Base-by-base conservation (phyloP, 2,797 vertebrate species). In the Sciurus vulgaris region DNA sequence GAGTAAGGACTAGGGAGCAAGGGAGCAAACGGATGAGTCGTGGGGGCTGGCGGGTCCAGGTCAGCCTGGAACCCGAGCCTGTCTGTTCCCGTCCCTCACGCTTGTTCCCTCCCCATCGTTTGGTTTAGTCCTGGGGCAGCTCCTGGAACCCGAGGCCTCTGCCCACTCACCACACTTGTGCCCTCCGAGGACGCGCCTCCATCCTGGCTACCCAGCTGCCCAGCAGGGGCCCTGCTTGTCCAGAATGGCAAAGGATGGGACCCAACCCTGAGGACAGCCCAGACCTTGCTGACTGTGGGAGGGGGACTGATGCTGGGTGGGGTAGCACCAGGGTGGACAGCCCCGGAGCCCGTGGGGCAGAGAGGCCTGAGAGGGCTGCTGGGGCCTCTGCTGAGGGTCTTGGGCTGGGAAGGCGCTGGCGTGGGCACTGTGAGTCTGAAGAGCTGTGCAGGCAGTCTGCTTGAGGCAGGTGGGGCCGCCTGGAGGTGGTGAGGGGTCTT, bases 141-240 rank as follows among this genome's bases (percentile, higher is more conserved):
- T 26, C 47, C 26, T 35, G 7, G 35, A 4, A 8, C 15, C 33
- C 15, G 0, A 5, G 70, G 7, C 4, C 18, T 30, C 49, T 38
- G 47, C 18, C 7, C 0, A 47, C 49, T 47, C 18, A 35, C 8
- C 24, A 6, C 1, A 0, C 26, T 1, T 0, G 0, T 73, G 9
- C 44, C 0, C 0, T 24, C 47, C 38, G 67, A 54, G 10, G 65
- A 41, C 6, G 33, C 9, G 3, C 28, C 41, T 28, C 73, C 33
- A 15, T 26, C 61, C 61, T 63, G 59, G 2, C 59, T 61, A 0
- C 56, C 59, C 3, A 10, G 18, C 82, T 56, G 20, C 44, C 41
- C 30, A 10, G 20, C 61, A 59, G 20, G 67, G 56, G 47, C n/a
- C 49, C 12, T 2, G 4, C 10, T 26, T 17, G 3, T 79, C 65